Base-by-base conservation (phyloP, 2,797 vertebrate species). In the Anguilla obscura region DNA sequence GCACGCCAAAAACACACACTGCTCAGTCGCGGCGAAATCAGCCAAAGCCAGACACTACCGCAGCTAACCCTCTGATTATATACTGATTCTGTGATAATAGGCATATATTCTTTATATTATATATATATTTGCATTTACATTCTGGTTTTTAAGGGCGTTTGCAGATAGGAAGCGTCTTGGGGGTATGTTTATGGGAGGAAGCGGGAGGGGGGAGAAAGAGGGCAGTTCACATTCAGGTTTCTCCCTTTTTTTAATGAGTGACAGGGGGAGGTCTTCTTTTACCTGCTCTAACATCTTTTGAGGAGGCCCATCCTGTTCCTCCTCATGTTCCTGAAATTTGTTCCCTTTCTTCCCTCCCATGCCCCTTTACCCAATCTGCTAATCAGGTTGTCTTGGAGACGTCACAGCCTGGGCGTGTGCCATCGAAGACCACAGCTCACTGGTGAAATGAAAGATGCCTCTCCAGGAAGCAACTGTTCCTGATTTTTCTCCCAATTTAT, bases 111-210 rank as follows among this genome's bases (percentile, higher is more conserved):
- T 89, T 87, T 87, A 91, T 91, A 85, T 85, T 91, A 50, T 85
- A 92, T 94, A 93, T 93, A 95, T 95, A 96, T 95, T 94, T 91
- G 91, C 76, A 82, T 82, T 50, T 82, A 82, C 79, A 82, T 82
- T 82, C 79, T 82, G 45, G 79, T 50, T 80, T 24, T 87, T 79
- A 85, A 60, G 24, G 69, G 85, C 56, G 92, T 95, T 92, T 95
- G 87, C 93, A 95, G 93, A 92, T 92, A 87, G 89, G 90, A 92
- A 91, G 92, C 88, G 90, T 91, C 90, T 92, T 87, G 90, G 89
- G 50, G 90, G 91, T 8, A 27, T 6, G 63, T n/a, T 66, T 9
- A 89, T 92, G 91, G 91, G 86, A 89, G 87, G 87, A 91, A 91
- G 91, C 7, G 7, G 50, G 87, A 27, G 52, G 27, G 54, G 36